A percentile compares a stretch with the other conserved stretches of the same genome.
Conservation (phyloP, 1,140 invertebrate genomes). For the Babylonia areolata region DNA sequence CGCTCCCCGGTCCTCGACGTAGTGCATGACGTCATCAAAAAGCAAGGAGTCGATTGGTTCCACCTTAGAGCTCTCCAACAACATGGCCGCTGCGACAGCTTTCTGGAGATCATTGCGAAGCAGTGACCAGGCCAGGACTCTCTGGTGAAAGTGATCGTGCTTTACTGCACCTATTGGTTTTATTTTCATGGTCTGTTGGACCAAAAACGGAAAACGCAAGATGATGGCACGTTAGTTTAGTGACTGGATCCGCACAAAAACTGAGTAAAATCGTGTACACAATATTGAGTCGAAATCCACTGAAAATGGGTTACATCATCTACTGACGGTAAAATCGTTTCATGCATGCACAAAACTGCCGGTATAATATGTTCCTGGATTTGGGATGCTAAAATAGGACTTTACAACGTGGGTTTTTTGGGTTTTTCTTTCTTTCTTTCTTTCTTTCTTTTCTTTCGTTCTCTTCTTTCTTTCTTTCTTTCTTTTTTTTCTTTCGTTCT, state of each 20-base stretch:
- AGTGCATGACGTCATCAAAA: conserved; percentile 30
- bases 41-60: neutral
- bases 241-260: too few species aligned
- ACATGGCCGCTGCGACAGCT: neutral
- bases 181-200: neutral
- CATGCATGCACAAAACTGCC: too few species aligned
- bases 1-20: neutral
- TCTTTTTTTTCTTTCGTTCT: neutral
- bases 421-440: too few species aligned
- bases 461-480: too few species aligned
- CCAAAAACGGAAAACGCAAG: neutral
- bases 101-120: neutral
- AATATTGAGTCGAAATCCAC: too few species aligned
- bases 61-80: neutral
- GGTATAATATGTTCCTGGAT: too few species aligned
- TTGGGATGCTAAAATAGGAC: too few species aligned
- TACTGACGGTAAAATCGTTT: too few species aligned
- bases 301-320: too few species aligned
- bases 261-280: neutral
- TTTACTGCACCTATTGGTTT: neutral
- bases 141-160: neutral
- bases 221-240: too few species aligned
- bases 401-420: too few species aligned
- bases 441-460: too few species aligned
- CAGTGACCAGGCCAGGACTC: neutral